Evolutionary conservation across 1,140 invertebrate species (phyloP), one percentile per base, ranked within the genome.

Genomic region (Drosophila paulistorum): DNA sequence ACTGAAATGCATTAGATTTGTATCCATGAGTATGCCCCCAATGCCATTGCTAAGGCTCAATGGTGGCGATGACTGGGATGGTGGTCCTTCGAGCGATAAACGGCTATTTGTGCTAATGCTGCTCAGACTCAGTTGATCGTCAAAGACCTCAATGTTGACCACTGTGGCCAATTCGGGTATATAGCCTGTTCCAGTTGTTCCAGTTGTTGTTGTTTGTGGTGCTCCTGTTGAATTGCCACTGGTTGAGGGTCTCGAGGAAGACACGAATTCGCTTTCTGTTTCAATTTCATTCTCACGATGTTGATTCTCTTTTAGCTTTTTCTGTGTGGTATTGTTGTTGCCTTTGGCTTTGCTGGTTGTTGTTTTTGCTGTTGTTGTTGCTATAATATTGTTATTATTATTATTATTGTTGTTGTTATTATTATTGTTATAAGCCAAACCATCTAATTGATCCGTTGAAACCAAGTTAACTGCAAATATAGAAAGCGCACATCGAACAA

Each of bases 61-160:
- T 93, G 57, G 94, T 93, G 30, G 95, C 94, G 67, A 95, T 4
- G 85, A 94, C 10, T 95, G 95, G 23, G 95, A 95, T 5, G 95
- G 94, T n/a, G 95, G 94, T 2, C 83, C 84, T 72, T 96, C 96
- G n/a, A 96, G 93, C 1, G 96, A 96, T 1, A 95, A 95, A 51
- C 96, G 94, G 79, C 96, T 96, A 3, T 95, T 94, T 3, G 96
- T 96, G 85, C 96, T 96, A 77, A 97, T 96, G 87, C 96, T 96
- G 84, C 96, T 96, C 11, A 96, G 95, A 84, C 96, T 97, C 45
- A 96, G 87, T 81, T 96, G 96, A 78, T 96, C 96, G 35, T 95
- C 95, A 74, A 94, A 94, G n/a, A 92, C 91, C 68, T 92, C 92
- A 33, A 92, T 92, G 33, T 91, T 92, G 13, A 91, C 91, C 73